Base-by-base conservation (phyloP, 2,113 vertebrate species). In the Phalacrocorax carbo region DNA sequence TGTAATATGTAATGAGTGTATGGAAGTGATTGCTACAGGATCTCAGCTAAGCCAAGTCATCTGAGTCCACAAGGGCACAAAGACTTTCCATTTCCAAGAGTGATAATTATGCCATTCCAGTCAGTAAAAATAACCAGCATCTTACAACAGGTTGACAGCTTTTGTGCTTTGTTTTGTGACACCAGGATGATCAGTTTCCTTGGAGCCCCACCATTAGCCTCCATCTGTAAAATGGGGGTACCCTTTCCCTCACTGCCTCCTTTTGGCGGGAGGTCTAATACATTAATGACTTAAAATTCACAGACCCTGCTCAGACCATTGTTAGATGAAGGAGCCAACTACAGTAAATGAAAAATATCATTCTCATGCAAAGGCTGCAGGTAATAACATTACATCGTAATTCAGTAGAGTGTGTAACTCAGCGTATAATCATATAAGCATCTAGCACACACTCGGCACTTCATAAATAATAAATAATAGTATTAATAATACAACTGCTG, bases 391-490 rank as follows among this genome's bases (percentile, higher is more conserved):
- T 88, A 54, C 54, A 81, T 94, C 0, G 1, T 91, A 96, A 96
- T 93, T 93, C 95, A 94, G 82, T 70, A 82, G 75, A 27, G 78
- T 80, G 49, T 91, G 51, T 87, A 80, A 88, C 87, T 95, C 78
- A 27, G 75, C 72, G 58, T 73, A 68, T 77, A 81, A 83, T 91
- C 94, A 60, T 46, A 91, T 77, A 95, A 95, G 89, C 84, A 90
- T 83, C 93, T 83, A 90, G 87, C 91, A 84, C 94, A 84, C 61
- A 68, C 80, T 86, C 12, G 15, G 93, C 58, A 73, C 84, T 91
- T 81, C 71, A 93, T 97, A 97, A 96, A 96, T 96, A 97, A 96
- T 94, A 91, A 95, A 96, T 94, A 94, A 94, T 84, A 89, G 25
- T 72, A 96, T 94, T 97, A 97, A 95, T 95, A 96, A 95, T 94